Conservation (phyloP, 2,888 invertebrate species). For the Frankliniella fusca region DNA sequence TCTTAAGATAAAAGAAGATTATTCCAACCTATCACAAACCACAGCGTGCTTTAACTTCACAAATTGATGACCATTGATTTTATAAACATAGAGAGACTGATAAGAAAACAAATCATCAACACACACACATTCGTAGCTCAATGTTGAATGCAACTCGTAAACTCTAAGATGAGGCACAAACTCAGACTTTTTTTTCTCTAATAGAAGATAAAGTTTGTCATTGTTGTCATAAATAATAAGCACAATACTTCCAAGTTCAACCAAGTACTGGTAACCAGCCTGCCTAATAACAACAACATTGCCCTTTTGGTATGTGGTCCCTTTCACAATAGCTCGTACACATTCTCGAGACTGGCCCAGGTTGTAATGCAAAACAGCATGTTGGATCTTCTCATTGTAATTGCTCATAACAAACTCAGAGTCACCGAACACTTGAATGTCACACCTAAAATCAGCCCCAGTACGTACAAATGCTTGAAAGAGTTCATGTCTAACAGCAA, state of each 20-base stretch:
- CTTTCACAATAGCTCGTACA: background rate
- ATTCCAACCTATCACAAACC: background rate
- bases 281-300: background rate
- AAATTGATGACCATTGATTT: no score
- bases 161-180: background rate
- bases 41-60: background rate
- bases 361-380: background rate
- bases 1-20: background rate
- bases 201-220: background rate
- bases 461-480: background rate
- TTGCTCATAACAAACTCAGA: background rate
- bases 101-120: background rate
- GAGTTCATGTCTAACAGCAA: background rate
- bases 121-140: background rate
- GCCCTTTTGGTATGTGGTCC: background rate
- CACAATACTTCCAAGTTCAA: background rate
- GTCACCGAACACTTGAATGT: background rate
- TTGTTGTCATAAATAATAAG: background rate
- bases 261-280: background rate
- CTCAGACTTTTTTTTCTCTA: background rate
- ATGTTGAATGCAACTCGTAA: background rate
- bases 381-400: background rate
- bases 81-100: background rate
- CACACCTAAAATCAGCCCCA: background rate
- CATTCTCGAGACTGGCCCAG: background rate